Evolutionary conservation across 2,113 vertebrate genomes (phyloP).

Genomic region (Pedionomus torquatus): DNA sequence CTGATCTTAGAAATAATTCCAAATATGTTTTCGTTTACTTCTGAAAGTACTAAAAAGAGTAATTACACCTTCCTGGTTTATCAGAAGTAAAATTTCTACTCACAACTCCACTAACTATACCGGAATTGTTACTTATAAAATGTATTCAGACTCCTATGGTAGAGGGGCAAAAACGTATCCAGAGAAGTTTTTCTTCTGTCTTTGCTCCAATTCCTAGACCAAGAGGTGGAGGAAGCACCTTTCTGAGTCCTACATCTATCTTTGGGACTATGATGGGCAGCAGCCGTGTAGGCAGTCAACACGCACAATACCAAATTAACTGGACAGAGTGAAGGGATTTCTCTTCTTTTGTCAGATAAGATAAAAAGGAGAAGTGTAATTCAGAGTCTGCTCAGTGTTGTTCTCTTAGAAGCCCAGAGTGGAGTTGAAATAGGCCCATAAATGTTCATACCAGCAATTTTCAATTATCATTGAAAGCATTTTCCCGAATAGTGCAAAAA

Average conservation of each 20-base stretch:
- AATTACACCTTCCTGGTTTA: neutral
- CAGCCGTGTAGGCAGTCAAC: neutral
- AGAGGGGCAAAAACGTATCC: neutral
- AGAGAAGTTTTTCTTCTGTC: neutral
- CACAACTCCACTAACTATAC: neutral
- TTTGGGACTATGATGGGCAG: neutral
- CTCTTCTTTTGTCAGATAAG: neutral
- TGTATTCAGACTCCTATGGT: neutral
- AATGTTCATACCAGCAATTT: neutral
- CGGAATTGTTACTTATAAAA: neutral
- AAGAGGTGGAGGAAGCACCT: neutral
- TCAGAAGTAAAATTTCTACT: neutral
- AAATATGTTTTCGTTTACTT: neutral
- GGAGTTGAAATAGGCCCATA: neutral
- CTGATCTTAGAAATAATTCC: fast-evolving
- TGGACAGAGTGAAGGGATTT: neutral
- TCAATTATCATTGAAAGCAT: neutral
- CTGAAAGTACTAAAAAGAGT: neutral
- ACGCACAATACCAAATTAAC: neutral
- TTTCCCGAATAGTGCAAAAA: neutral
- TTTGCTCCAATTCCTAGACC: neutral
- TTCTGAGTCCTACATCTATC: neutral
- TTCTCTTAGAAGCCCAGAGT: neutral
- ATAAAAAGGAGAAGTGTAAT: neutral
- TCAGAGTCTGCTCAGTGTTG: neutral